These are phyloP conservation scores for Trematomus bernacchii DNA, from an alignment of 2,797 vertebrate species.

Conservation along the genomic window DNA sequence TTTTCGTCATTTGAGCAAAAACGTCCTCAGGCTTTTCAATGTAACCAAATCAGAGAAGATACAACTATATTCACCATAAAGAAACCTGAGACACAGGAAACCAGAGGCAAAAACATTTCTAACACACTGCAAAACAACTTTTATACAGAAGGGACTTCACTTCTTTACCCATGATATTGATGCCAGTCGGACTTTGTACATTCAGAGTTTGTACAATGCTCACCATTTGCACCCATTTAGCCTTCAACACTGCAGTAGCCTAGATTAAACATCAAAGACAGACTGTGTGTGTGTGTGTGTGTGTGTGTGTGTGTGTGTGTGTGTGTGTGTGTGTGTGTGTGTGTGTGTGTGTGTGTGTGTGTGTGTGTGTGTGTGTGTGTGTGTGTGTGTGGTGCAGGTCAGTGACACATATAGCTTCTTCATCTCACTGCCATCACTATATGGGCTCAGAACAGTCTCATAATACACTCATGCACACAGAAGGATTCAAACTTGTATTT, in stretches of 20 bases:
- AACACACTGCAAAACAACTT: not conserved
- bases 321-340: not conserved
- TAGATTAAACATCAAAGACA: conserved; percentile 42
- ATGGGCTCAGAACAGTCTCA: no score
- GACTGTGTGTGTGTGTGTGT: conserved; percentile 13
- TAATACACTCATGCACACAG: no score
- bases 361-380: no score
- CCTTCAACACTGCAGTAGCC: conserved; percentile 18
- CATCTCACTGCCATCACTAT: not conserved
- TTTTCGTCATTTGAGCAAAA: not conserved
- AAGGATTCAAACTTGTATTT: no score
- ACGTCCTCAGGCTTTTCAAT: not conserved
- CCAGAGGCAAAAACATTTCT: not conserved
- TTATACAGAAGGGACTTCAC: not conserved
- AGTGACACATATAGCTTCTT: conserved; percentile 15
- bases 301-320: conserved; percentile 6
- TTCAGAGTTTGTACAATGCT: conserved; percentile 7
- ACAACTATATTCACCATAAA: not conserved
- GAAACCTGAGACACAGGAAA: not conserved
- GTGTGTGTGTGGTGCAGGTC: not conserved
- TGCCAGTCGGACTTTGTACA: conserved; percentile 2
- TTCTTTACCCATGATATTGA: not conserved
- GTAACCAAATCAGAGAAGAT: not conserved
- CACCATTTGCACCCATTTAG: conserved; percentile 5
- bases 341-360: no score